Base-by-base conservation (phyloP, 2,888 invertebrate species). In the Slavum lentiscoides region DNA sequence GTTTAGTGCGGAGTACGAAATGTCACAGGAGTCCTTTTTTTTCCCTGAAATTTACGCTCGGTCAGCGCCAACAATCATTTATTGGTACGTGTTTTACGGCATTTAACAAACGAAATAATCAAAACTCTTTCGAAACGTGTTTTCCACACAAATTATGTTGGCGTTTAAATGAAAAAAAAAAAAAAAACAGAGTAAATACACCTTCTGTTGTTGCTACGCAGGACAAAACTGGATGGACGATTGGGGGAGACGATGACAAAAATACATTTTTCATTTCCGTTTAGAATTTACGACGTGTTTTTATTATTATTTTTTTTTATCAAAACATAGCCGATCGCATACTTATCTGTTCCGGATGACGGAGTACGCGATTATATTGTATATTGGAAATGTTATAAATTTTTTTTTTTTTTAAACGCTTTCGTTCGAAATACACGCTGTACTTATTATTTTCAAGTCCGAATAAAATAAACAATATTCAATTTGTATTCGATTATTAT, bases 111-210 rank as follows among this genome's bases (percentile, higher is more conserved):
- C 39, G 17, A 61, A 72, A 72, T 61, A 17, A 72, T 72, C 59
- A 43, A 59, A 72, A 72, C 23, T 43, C 43, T 21, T 58, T 21
- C 53, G 55, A 61, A 72, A 61, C 72, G 72, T 72, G 61, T 61
- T 59, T 61, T 61, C 21, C 43, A 30, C 59, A 23, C 72, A 72
- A 61, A 72, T 72, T 72, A 30, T 4, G 30, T 59, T 19, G 8
- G 39, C 15, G 39, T 17, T n/a, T 17, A 13, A 19, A 43, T 23
- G 73, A 49, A 73, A 61, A 73, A 39, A n/a, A n/a, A n/a, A n/a
- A n/a, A n/a, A n/a, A n/a, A n/a, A n/a, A n/a, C n/a, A n/a, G 30
- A 30, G 30, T 30, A 30, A 30, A 30, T 30, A 30, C 30, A 4
- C 30, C 30, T n/a, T n/a, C n/a, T 1, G 30, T 30, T 30, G 4